Evolutionary conservation across 2,888 invertebrate genomes (phyloP).

Genomic region (Himalopsyche kuldschensis): DNA sequence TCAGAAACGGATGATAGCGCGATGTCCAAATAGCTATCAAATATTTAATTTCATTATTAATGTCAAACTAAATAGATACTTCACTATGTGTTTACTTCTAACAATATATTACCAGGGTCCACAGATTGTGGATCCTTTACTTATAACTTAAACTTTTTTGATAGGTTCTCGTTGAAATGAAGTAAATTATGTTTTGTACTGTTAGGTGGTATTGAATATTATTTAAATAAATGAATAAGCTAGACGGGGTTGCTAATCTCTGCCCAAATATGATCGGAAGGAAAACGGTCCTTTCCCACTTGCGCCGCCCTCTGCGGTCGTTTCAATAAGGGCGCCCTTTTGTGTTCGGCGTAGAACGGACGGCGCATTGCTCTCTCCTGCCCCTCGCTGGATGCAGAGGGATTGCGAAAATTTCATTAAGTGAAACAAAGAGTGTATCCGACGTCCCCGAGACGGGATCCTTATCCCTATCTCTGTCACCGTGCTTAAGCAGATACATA

Average conservation of each 20-base stretch:
- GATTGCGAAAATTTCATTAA: conserved; percentile 7
- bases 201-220: too few species aligned
- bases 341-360: neutral
- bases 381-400: neutral
- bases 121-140: too few species aligned
- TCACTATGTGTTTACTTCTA: too few species aligned
- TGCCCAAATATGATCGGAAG: neutral
- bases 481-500: neutral
- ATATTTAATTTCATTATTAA: too few species aligned
- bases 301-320: neutral
- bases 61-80: too few species aligned
- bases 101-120: too few species aligned
- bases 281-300: neutral
- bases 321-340: neutral
- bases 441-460: neutral
- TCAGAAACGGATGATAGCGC: too few species aligned
- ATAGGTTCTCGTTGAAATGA: too few species aligned
- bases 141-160: too few species aligned
- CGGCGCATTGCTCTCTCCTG: neutral
- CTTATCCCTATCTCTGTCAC: neutral
- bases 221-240: neutral
- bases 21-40: too few species aligned
- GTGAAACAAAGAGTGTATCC: neutral
- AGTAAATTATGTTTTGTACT: too few species aligned
- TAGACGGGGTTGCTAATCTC: neutral